phyloP scores from a whole-genome alignment of 2,113 vertebrate genomes.

The Tachycineta bicolor region DNA sequence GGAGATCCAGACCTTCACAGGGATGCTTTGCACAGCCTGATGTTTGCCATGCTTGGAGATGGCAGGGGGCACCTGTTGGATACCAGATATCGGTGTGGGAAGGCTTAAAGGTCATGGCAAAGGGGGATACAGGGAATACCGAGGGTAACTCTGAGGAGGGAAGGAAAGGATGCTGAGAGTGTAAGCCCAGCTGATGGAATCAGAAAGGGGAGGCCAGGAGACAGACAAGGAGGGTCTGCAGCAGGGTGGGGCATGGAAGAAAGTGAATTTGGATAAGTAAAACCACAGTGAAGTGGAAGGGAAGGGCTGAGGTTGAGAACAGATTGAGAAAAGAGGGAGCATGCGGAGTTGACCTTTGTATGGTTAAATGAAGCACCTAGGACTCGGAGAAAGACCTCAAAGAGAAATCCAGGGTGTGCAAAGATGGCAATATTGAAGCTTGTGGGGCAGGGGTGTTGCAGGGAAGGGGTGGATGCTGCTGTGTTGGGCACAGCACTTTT shows the following conservation, averaged over 20 bases:
- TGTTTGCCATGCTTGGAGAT: background rate
- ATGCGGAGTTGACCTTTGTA: background rate
- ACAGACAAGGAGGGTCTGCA: background rate
- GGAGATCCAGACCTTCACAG: background rate
- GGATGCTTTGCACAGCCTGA: background rate
- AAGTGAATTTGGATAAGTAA: background rate
- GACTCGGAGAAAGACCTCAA: background rate
- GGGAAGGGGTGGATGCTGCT: background rate
- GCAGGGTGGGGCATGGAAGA: background rate
- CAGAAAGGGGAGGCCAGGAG: background rate
- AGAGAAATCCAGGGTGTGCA: background rate
- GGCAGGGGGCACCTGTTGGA: background rate
- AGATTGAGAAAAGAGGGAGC: background rate
- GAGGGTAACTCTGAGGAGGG: background rate
- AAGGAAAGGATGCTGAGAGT: background rate
- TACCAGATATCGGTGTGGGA: background rate
- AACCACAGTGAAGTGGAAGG: background rate
- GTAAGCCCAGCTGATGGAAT: background rate
- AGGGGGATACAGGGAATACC: background rate
- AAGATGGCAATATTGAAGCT: accelerated
- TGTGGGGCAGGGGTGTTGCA: background rate
- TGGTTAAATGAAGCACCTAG: background rate
- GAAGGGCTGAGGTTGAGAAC: background rate
- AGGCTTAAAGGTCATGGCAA: background rate
- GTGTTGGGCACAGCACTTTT: background rate